Evolutionary conservation across 1,140 invertebrate genomes (phyloP), one percentile per base, ranked within the genome.

Genomic region (Polypedilum vanderplanki): DNA sequence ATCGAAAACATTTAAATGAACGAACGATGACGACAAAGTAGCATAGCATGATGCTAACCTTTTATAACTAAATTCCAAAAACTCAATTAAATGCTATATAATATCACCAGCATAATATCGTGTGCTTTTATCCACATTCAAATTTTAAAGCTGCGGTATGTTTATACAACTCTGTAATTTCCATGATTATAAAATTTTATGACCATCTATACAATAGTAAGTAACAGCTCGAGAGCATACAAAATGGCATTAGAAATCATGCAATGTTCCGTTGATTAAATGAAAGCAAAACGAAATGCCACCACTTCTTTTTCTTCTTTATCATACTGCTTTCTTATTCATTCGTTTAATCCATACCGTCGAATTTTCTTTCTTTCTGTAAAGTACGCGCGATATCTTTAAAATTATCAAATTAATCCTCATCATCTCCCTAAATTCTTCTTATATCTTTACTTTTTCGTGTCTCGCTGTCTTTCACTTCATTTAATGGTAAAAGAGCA

Each of bases 381-480:
- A 12, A 9, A 46, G 24, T n/a, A n/a, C 41, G 9, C 8, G 9
- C 12, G 46, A 57, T 57, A 57, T 57, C 46, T 57, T n/a, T 4
- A 57, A 57, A 57, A 57, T 57, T 57, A 57, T 57, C 46, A 57
- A 57, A 57, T 57, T 57, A 57, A 57, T 57, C 46, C 46, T 57
- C 46, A 57, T 57, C 24, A 33, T 33, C 24, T 33, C 24, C 24
- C 5, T 33, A 33, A 33, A 33, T 33, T 33, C 24, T 33, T 33
- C 24, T 33, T 33, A 33, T 33, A 33, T 33, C 24, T 33, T 33
- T 5, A 33, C n/a, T 33, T 33, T 33, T 33, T 33, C 24, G 24
- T 33, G 24, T 57, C 46, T 57, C 46, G n/a, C n/a, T 57, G 4
- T n/a, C 12, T 57, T 57, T 57, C n/a, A 57, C 46, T 57, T 57